Percentiles rank a stretch among this genome's conserved stretches.
Evolutionary conservation across 2,113 vertebrate genomes (phyloP).

Genomic region (Nothocercus julius): DNA sequence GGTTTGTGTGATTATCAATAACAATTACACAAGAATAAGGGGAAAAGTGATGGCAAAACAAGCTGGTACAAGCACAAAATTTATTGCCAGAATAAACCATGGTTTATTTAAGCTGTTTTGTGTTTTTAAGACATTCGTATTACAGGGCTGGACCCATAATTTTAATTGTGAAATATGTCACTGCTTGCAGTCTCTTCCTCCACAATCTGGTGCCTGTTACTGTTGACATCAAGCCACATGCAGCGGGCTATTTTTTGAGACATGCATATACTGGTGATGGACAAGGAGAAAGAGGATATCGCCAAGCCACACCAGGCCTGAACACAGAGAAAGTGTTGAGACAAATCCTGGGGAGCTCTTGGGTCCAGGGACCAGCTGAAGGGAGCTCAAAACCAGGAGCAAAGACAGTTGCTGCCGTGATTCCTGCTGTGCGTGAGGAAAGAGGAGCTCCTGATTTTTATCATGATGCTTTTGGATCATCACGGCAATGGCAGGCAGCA

Average conservation of each 20-base stretch:
- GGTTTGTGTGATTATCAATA: not conserved
- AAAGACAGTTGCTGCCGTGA: not conserved
- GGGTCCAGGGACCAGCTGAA: not conserved
- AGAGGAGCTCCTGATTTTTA: not conserved
- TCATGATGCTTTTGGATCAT: not conserved
- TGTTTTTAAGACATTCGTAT: not conserved
- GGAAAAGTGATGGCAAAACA: not conserved
- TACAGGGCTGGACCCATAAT: not conserved
- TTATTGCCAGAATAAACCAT: not conserved
- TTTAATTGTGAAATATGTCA: not conserved
- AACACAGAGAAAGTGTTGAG: not conserved
- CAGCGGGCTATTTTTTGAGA: not conserved
- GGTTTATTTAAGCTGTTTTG: not conserved
- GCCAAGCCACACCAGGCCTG: not conserved
- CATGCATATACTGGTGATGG: not conserved
- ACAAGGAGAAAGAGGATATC: not conserved
- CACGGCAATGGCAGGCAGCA: not conserved
- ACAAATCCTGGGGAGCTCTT: not conserved
- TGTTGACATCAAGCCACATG: not conserved
- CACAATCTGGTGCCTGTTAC: fast-evolving
- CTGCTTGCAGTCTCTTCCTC: not conserved
- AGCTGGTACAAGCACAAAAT: not conserved
- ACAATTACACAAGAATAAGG: not conserved
- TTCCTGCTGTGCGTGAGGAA: not conserved
- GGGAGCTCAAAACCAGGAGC: not conserved